Evolutionary conservation across 2,113 vertebrate genomes (phyloP), one percentile per base, ranked within the genome.

Genomic region (Nothocercus julius): DNA sequence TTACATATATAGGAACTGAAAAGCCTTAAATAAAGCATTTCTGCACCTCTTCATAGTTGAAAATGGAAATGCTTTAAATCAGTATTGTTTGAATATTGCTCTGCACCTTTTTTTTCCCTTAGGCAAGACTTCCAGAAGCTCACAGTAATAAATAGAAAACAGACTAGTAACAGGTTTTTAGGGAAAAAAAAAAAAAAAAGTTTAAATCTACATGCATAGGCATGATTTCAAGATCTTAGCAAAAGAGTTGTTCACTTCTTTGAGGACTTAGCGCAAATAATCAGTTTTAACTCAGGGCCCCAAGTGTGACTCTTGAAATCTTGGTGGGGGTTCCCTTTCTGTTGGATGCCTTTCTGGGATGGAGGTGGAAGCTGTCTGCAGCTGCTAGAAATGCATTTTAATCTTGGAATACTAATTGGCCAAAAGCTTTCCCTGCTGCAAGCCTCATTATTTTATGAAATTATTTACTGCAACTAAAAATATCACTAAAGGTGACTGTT

Each of bases 401-500:
- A 17, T 56, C 22, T 72, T 90, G 34, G 9, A 88, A 88, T 78
- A 91, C 56, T 75, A 81, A 56, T 32, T 47, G 63, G 28, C 75
- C 49, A 53, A 78, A 89, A 83, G 67, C 70, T 78, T 88, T 91
- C 73, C 51, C 72, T 72, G 22, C 64, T 75, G 51, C 59, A 87
- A 91, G 74, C 56, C 34, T 90, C 38, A 95, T 85, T 92, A 74
- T 86, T 93, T 95, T 42, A 91, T 25, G 44, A 64, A 95, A 82
- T 68, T 64, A 85, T 67, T 95, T 94, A 91, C 32, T 72, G 44
- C 47, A 85, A 85, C 76, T 86, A 83, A 81, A 94, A 96, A 78
- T 95, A 90, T 47, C n/a, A 61, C 61, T 58, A 81, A 84, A 27
- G 27, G 64, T 75, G 51, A 61, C 80, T 66, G 12, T n/a, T 86